These are phyloP conservation scores for Microctonus brassicae DNA, from an alignment of 2,888 invertebrate genomes.

Conservation along the genomic window DNA sequence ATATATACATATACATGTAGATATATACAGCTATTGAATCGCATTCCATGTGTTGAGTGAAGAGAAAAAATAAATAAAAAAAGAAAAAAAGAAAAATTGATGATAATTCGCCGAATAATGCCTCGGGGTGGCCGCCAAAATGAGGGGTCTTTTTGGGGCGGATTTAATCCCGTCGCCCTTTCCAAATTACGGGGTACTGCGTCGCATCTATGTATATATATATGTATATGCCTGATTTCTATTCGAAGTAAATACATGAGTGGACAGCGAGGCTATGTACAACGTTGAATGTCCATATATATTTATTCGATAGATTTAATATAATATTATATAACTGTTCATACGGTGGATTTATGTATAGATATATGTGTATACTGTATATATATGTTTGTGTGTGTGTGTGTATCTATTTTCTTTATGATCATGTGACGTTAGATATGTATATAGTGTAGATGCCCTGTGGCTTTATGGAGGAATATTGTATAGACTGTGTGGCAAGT, in stretches of 20 bases:
- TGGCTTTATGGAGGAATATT: background rate
- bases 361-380: background rate
- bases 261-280: slow-evolving; percentile 33
- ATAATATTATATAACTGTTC: no score
- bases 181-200: slow-evolving; percentile 55
- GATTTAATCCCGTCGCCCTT: slow-evolving; percentile 61
- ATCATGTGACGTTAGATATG: background rate
- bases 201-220: no score
- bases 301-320: no score
- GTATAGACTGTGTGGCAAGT: background rate
- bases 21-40: background rate
- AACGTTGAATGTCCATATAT: background rate
- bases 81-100: slow-evolving; percentile 15
- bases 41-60: background rate
- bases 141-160: slow-evolving; percentile 56
- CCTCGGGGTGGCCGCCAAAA: slow-evolving; percentile 43
- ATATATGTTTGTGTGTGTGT: background rate
- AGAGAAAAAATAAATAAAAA: no score
- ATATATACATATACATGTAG: no score
- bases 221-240: slow-evolving; percentile 44
- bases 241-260: slow-evolving; percentile 60
- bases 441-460: background rate
- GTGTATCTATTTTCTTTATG: background rate
- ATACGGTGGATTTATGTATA: slow-evolving; percentile 3
- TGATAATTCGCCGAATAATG: slow-evolving; percentile 22